These are phyloP conservation scores for Huso huso DNA, from an alignment of 2,797 vertebrate genomes.

Conservation along the genomic window DNA sequence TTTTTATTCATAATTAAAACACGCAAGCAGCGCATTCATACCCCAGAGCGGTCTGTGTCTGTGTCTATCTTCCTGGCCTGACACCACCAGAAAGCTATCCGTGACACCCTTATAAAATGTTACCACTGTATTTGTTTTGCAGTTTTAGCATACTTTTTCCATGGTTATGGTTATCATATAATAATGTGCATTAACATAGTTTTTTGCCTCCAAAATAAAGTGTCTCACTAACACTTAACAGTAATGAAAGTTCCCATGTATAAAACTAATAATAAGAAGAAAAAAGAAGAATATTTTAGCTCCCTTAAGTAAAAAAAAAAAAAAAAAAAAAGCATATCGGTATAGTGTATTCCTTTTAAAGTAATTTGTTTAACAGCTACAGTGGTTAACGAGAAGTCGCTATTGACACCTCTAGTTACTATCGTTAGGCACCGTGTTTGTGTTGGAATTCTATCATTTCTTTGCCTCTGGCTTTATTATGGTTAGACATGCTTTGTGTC, in stretches of 20 bases:
- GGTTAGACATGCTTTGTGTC: constrained; percentile 55
- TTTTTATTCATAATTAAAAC: too few species aligned
- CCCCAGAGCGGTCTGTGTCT: too few species aligned
- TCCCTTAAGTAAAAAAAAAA: constrained; percentile 21
- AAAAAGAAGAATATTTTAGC: constrained; percentile 15
- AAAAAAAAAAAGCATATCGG: constrained; percentile 24
- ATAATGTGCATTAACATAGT: too few species aligned
- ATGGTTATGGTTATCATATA: too few species aligned
- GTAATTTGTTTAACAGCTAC: constrained; percentile 65
- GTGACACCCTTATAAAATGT: too few species aligned
- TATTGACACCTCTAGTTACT: constrained; percentile 28
- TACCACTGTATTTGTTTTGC: too few species aligned
- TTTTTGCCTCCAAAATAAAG: too few species aligned
- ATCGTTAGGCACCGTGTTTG: constrained; percentile 38
- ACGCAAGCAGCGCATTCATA: too few species aligned
- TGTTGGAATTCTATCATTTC: constrained; percentile 46
- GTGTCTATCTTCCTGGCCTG: too few species aligned
- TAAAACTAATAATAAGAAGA: neutral
- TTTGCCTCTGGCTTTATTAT: constrained; percentile 52
- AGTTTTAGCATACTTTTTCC: too few species aligned
- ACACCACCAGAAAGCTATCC: too few species aligned
- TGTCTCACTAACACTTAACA: constrained; percentile 18
- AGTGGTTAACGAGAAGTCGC: constrained; percentile 52
- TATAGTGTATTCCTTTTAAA: constrained; percentile 27
- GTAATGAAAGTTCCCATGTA: constrained; percentile 16